Conservation (phyloP, 2,797 vertebrate species). For the Hybognathus amarus region DNA sequence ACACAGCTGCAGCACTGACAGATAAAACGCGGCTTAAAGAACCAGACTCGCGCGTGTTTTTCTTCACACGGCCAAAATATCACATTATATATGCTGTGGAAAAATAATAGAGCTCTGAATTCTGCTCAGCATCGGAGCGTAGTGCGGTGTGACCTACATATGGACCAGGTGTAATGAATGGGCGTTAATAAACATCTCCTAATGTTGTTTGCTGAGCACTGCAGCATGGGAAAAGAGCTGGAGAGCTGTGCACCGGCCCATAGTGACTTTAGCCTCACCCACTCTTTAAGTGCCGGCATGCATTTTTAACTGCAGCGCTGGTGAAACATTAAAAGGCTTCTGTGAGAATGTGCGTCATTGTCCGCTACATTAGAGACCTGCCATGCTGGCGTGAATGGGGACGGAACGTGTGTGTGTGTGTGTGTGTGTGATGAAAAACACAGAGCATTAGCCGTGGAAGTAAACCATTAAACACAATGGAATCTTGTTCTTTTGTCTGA, state of each 20-base stretch:
- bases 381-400: constrained; percentile 48
- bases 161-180: constrained; percentile 43
- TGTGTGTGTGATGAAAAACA: constrained; percentile 36
- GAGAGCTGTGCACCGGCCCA: not conserved
- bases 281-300: constrained; percentile 69
- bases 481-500: constrained; percentile 21
- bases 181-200: constrained; percentile 50
- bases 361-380: constrained; percentile 60
- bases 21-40: constrained; percentile 73
- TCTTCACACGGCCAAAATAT: constrained; percentile 65
- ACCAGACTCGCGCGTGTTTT: constrained; percentile 70
- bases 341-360: constrained; percentile 68
- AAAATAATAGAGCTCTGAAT: constrained; percentile 44
- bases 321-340: constrained; percentile 77
- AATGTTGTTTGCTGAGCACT: constrained; percentile 42
- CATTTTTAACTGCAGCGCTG: constrained; percentile 70
- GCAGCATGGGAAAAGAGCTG: constrained; percentile 26
- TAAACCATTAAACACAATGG: constrained; percentile 28
- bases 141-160: constrained; percentile 51
- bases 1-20: constrained; percentile 83
- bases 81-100: constrained; percentile 55
- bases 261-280: constrained; percentile 58
- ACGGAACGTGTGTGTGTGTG: constrained; percentile 67
- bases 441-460: not conserved
- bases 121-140: constrained; percentile 45